Evolutionary conservation across 2,113 vertebrate species (phyloP).

Genomic region (Pterocles gutturalis): DNA sequence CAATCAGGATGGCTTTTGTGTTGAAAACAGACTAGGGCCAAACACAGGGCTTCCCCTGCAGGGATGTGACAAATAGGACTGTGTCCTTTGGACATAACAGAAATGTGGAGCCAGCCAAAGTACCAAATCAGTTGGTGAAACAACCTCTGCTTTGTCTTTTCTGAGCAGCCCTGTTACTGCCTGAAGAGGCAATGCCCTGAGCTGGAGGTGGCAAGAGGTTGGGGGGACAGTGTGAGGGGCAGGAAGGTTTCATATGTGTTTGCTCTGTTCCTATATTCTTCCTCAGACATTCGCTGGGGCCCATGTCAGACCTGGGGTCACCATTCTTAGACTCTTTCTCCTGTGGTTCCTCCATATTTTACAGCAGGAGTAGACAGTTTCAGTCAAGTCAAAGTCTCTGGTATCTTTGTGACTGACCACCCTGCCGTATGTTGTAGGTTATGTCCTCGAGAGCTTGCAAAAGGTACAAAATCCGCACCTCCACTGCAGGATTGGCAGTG

Average conservation of each 20-base stretch:
- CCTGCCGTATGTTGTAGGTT: neutral
- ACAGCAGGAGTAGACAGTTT: neutral
- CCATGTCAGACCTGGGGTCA: neutral
- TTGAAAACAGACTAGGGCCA: neutral
- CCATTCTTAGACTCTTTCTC: neutral
- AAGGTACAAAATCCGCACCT: neutral
- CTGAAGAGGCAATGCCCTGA: neutral
- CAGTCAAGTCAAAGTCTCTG: neutral
- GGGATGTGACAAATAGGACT: neutral
- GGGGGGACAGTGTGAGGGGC: accelerated
- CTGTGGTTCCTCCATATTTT: neutral
- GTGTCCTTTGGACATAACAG: neutral
- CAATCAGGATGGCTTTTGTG: neutral
- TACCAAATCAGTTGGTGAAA: neutral
- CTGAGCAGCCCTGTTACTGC: neutral
- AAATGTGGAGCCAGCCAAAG: neutral
- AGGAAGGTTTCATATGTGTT: neutral
- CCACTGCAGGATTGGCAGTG: neutral
- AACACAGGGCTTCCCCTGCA: neutral
- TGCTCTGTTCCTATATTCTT: neutral
- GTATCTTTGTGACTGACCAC: neutral
- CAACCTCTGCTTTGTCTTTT: neutral
- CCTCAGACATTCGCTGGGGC: neutral
- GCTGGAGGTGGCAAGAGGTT: neutral
- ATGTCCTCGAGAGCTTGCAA: neutral